phyloP scores from a whole-genome alignment of 1,140 invertebrate species.

The Maniola jurtina region DNA sequence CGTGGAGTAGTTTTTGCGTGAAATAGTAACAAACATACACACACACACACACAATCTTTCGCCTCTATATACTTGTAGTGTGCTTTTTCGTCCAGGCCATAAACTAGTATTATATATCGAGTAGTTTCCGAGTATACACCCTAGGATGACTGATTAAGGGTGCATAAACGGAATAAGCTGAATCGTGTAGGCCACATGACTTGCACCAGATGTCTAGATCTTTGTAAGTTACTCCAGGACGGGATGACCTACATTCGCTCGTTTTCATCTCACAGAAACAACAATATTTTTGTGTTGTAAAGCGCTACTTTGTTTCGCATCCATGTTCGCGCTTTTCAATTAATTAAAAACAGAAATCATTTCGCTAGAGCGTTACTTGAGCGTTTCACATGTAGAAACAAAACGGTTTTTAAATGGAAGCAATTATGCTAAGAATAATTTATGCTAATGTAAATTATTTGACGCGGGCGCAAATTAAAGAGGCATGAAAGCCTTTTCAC shows the following conservation, averaged over 20 bases:
- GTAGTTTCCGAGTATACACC: too few species aligned
- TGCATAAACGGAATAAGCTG: too few species aligned
- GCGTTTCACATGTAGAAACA: constrained; percentile 1
- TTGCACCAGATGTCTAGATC: constrained; percentile 39
- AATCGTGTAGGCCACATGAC: constrained; percentile 3
- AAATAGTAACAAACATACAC: too few species aligned
- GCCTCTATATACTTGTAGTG: too few species aligned
- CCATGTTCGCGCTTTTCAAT: constrained; percentile 51
- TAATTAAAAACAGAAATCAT: constrained; percentile 55
- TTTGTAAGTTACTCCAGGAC: constrained; percentile 59
- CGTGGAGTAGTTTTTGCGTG: too few species aligned
- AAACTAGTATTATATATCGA: too few species aligned
- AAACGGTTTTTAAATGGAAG: background rate
- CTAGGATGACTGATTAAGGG: too few species aligned
- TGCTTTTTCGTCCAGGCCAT: too few species aligned
- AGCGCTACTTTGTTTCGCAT: constrained; percentile 54
- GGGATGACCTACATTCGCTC: constrained; percentile 65
- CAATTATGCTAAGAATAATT: background rate
- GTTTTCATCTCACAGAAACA: constrained; percentile 61
- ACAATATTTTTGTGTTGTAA: constrained; percentile 64
- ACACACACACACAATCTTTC: too few species aligned
- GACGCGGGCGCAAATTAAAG: too few species aligned
- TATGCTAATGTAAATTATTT: background rate
- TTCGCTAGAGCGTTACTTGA: constrained; percentile 5
- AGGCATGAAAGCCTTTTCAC: too few species aligned